Conservation (phyloP, 2,113 vertebrate species). For the Uropsilus gracilis region DNA sequence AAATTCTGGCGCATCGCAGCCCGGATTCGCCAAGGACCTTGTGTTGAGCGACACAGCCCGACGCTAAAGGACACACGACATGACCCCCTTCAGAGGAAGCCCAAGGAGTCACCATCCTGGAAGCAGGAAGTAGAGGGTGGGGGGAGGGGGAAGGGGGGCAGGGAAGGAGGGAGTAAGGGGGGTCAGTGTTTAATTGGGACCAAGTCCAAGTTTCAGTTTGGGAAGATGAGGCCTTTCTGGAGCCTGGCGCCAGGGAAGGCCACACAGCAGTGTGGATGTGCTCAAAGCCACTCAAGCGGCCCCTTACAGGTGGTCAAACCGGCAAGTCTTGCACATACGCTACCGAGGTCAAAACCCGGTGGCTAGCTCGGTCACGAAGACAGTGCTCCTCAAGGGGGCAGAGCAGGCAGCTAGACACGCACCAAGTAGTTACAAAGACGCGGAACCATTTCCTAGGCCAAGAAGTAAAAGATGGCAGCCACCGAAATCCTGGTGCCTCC, state of each 20-base stretch:
- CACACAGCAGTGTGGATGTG: fast-evolving
- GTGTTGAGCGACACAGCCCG: not conserved
- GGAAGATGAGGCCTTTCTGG: not conserved
- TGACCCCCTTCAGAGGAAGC: not conserved
- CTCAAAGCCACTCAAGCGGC: not conserved
- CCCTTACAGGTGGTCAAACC: no score
- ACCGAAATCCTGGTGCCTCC: not conserved
- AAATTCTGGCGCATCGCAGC: no score
- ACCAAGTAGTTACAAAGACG: not conserved
- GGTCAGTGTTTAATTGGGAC: not conserved
- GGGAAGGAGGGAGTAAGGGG: not conserved
- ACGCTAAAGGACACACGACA: not conserved
- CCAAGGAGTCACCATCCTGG: not conserved
- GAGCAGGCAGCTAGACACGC: not conserved
- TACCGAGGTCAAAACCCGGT: not conserved
- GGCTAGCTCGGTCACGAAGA: not conserved
- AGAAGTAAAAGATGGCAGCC: not conserved
- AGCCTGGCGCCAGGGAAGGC: fast-evolving
- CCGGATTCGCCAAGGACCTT: not conserved
- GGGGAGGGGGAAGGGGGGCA: not conserved
- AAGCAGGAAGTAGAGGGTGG: not conserved
- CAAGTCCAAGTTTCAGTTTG: not conserved
- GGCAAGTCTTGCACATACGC: not conserved
- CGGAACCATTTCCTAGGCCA: not conserved
- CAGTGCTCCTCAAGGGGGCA: not conserved